Base-by-base conservation (phyloP, 2,888 invertebrate species). In the Thecophora atra region DNA sequence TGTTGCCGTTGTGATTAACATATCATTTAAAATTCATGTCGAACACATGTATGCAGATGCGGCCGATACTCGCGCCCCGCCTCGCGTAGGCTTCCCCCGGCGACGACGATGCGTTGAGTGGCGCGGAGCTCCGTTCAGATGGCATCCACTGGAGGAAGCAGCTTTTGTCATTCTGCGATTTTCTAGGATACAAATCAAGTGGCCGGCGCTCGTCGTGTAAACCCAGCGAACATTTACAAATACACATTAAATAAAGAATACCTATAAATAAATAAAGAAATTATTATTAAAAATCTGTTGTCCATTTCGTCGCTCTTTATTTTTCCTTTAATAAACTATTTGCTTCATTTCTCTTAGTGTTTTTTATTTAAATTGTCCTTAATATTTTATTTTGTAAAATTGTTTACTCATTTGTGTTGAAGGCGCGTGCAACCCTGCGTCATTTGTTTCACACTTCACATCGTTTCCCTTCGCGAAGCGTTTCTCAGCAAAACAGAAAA, bases 11-110 rank as follows among this genome's bases (percentile, higher is more conserved):
- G 80, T 79, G 82, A 82, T 83, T 83, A 83, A 83, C 83, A 83
- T 83, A 83, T 83, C 83, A 83, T 83, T 83, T 83, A 79, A 82
- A 83, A 83, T 83, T 83, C 83, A 83, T 83, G 83, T 83, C 81
- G 81, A 83, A 83, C 83, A 83, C 80, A 83, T 83, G 83, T 83
- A 75, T 65, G 64, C 66, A 70, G 72, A 71, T 71, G 21, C 26
- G 44, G 51, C 19, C 26, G 44, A 58, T 52, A 72, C 21, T 19
- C 44, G 26, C 52, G 67, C 30, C 30, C 30, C 30, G 47, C 42
- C 37, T 60, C 13, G 69, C 28, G 69, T 30, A 70, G 70, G 70
- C 62, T 52, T 63, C 52, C 37, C 69, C 70, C 37, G 63, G 37
- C 52, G 58, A 28, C 58, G 56, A 19, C 58, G 58, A 47, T 47